Evolutionary conservation across 2,888 invertebrate species (phyloP), one percentile per base, ranked within the genome.

Genomic region (Chymomyza procnemis): DNA sequence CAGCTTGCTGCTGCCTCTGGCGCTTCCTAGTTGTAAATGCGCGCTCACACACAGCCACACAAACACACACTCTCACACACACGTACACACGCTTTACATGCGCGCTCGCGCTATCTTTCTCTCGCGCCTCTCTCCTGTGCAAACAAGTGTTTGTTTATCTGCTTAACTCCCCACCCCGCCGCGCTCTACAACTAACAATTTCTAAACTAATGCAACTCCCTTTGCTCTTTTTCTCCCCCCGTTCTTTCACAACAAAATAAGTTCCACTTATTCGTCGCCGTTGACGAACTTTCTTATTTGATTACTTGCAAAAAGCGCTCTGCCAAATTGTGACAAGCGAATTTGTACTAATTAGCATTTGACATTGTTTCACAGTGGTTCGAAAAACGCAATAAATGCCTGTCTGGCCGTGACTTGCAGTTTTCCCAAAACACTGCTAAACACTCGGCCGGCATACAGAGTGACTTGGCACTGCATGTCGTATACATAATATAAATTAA

Each of bases 61-160:
- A 56, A 30, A 18, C 12, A 21, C 19, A 34, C n/a, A 41, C n/a
- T 48, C 34, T 63, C n/a, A n/a, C n/a, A 12, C 30, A 48, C 1
- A 19, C 14, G 14, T 48, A 19, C 34, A 46, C 47, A 12, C 56
- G 41, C 56, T 14, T 6, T 26, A 26, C 26, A 47, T 68, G 67
- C 76, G 67, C 67, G 65, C 21, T 16, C 41, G 21, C 60, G 47
- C 64, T 60, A n/a, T 18, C 60, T 41, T 4, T 61, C 16, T 22
- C 79, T 69, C 14, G 5, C 2, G 19, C 12, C 18, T 50, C 69
- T 71, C 85, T 85, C 85, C 75, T 83, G 80, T 83, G 83, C 83
- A 83, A 88, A 85, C 87, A 86, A 88, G 87, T 86, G 87, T 87
- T 84, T 80, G 76, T 79, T 86, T 82, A 77, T 41, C 70, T 65